phyloP scores from a whole-genome alignment of 2,113 vertebrate species.

The Piprites chloris region DNA sequence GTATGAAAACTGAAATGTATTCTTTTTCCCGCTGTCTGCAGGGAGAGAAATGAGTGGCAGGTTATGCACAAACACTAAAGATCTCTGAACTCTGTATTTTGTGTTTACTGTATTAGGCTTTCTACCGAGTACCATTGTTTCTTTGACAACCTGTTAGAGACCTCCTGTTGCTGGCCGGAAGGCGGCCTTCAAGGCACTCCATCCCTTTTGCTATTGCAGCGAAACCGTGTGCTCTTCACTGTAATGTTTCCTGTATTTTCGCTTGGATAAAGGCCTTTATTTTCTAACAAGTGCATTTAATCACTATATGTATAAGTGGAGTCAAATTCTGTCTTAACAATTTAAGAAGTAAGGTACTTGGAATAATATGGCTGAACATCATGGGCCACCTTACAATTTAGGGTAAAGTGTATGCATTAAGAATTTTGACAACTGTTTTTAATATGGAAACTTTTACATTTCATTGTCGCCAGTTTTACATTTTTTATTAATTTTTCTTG shows the following conservation, averaged over 20 bases:
- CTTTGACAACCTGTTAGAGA: background rate
- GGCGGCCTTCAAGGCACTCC: background rate
- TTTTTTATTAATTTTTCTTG: background rate
- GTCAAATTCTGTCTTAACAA: background rate
- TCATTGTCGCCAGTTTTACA: background rate
- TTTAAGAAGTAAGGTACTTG: background rate
- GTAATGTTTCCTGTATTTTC: background rate
- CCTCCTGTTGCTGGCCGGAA: constrained; percentile 28
- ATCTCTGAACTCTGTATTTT: background rate
- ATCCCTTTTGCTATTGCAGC: background rate
- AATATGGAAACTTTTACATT: background rate
- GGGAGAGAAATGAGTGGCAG: background rate
- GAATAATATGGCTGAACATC: background rate
- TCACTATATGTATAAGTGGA: background rate
- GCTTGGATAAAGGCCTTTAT: background rate
- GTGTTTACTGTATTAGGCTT: background rate
- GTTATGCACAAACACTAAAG: constrained; percentile 15
- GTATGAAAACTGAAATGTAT: background rate
- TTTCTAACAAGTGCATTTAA: constrained; percentile 46
- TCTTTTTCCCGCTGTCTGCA: background rate
- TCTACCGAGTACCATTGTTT: background rate
- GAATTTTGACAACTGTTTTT: background rate
- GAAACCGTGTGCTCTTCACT: background rate
- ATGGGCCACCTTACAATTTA: background rate
- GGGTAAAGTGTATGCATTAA: background rate